These are phyloP conservation scores for Tupiocoris notatus DNA, from an alignment of 2,888 invertebrate genomes.

Conservation along the genomic window DNA sequence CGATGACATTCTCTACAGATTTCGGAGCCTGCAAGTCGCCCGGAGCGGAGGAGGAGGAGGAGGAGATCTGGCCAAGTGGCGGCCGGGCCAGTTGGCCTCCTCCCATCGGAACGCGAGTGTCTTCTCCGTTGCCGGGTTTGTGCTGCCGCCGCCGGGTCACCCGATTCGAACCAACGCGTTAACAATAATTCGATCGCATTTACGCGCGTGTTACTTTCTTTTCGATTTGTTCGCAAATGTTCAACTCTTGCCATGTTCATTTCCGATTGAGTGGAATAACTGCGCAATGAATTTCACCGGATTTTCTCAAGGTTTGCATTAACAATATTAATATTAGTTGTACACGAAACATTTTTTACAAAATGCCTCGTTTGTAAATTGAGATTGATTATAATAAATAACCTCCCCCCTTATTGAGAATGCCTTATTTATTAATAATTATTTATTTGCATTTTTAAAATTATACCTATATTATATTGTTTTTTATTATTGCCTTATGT, in stretches of 20 bases:
- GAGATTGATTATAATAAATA: no score
- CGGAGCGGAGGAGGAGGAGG: neutral
- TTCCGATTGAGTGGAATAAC: neutral
- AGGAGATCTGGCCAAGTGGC: neutral
- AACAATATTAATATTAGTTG: no score
- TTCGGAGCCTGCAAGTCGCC: neutral
- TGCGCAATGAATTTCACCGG: neutral
- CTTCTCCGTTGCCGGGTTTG: neutral
- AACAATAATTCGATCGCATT: neutral
- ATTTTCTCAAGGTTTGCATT: neutral
- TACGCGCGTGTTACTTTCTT: neutral
- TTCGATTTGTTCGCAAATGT: neutral
- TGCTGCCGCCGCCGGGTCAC: neutral
- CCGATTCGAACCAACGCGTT: neutral
- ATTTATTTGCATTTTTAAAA: no score
- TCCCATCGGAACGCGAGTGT: slow-evolving; percentile 17
- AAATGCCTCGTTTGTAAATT: no score
- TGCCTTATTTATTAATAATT: no score
- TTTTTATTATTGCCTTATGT: no score
- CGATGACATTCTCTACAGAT: neutral
- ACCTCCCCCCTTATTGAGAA: no score
- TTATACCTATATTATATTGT: no score
- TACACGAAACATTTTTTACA: no score
- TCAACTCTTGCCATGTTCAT: neutral
- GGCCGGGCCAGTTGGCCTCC: slow-evolving; percentile 10